Percentiles rank a stretch among this genome's conserved stretches.
Evolutionary conservation across 1,140 invertebrate genomes (phyloP).

Genomic region (Zaprionus gabonicus): DNA sequence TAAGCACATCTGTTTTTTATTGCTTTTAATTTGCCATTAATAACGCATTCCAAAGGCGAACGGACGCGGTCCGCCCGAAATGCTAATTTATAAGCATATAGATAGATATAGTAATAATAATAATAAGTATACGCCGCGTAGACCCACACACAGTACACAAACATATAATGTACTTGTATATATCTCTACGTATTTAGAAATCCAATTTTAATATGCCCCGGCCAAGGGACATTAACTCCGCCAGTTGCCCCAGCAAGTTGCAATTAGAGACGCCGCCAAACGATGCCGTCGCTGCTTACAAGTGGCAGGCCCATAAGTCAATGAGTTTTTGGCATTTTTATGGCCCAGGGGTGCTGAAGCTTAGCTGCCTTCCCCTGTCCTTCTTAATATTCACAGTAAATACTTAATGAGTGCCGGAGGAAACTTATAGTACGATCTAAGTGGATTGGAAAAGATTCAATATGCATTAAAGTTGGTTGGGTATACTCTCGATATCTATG

Average conservation of each 20-base stretch:
- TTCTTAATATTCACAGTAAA: not conserved
- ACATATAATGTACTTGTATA: not conserved
- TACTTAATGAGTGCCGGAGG: not conserved
- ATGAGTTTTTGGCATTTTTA: constrained; percentile 80
- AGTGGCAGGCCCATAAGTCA: constrained; percentile 70
- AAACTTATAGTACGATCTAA: not conserved
- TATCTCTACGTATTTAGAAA: constrained; percentile 34
- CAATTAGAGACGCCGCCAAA: constrained; percentile 31
- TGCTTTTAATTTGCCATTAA: constrained; percentile 84
- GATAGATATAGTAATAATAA: constrained; percentile 57
- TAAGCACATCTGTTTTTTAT: constrained; percentile 84
- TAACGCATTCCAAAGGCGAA: constrained; percentile 78
- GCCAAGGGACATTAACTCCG: constrained; percentile 43
- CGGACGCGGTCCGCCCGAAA: constrained; percentile 60
- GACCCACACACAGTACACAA: not conserved
- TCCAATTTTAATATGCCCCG: constrained; percentile 58
- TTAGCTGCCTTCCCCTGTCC: not conserved
- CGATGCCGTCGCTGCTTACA: constrained; percentile 3
- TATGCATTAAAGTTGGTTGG: too few species aligned
- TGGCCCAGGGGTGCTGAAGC: constrained; percentile 17
- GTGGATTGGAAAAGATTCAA: not conserved
- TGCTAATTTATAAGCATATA: constrained; percentile 77
- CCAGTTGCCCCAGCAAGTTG: constrained; percentile 2
- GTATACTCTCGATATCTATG: too few species aligned
- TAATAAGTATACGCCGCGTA: constrained; percentile 37